Evolutionary conservation across 2,888 invertebrate species (phyloP), one percentile per base, ranked within the genome.

Genomic region (Julus scanicus): DNA sequence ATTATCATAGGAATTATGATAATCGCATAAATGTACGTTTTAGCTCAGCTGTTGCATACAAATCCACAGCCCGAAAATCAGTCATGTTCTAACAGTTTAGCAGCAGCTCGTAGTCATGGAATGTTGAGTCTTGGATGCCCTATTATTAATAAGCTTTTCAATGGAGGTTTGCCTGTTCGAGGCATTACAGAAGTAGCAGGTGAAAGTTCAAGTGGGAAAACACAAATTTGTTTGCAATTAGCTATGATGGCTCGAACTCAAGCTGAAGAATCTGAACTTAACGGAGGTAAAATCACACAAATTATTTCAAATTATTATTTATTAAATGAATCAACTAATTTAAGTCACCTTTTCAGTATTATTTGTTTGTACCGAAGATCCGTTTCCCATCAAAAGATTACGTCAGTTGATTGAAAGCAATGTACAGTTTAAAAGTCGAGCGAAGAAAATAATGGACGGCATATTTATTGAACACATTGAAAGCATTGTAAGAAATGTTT

Each of bases 171-270:
- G 89, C 92, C 94, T 85, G 92, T 92, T 90, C 94, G 94, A 89
- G 95, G 95, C 44, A 93, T 97, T 87, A 95, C 95, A 88, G 97
- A 97, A 93, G 93, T 97, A 90, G 95, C 94, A 91, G 97, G 97
- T n/a, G 95, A 95, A 92, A 96, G 96, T 93, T 95, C 96, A 20
- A 94, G 94, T 90, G 97, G 97, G 8, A 97, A 97, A 93, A 96
- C 96, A 0, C 97, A 97, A 92, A 91, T 97, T 84, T 95, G 95
- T 90, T 92, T 97, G 87, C 96, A 96, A 92, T 92, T 96, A 48
- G 94, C 95, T 57, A 92, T 96, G 37, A 94, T 94, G 89, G 94
- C 94, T 89, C 96, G 96, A 92, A 92, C 94, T 89, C 93, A 94
- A 2, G 84, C 87, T 84, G 90, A 91, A 90, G 92, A 91, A 86